These are phyloP conservation scores for Hypselothyrea guttata DNA, from an alignment of 2,888 invertebrate genomes.

Conservation along the genomic window DNA sequence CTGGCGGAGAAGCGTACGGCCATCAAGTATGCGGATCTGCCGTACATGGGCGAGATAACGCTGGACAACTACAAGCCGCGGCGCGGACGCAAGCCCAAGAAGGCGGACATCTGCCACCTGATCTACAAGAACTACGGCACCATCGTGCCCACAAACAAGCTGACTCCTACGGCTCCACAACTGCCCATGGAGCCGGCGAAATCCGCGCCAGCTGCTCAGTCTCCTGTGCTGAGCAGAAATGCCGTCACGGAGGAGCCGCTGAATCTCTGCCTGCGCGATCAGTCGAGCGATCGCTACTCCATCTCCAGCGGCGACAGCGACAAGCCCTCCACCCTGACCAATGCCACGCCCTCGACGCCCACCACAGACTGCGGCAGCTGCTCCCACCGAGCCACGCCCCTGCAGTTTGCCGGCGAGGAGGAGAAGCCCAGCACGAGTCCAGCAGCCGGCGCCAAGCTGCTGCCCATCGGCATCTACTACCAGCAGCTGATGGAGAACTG, in stretches of 20 bases:
- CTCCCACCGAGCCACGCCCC: constrained; percentile 49
- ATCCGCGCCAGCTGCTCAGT: neutral
- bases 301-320: constrained; percentile 79
- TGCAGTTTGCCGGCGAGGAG: constrained; percentile 71
- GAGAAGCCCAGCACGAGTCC: constrained; percentile 19
- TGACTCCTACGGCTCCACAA: constrained; percentile 1
- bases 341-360: constrained; percentile 71
- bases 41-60: constrained; percentile 96
- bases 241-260: constrained; percentile 89
- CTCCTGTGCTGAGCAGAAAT: no score
- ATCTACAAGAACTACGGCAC: constrained; percentile 96
- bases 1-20: constrained; percentile 78
- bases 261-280: constrained; percentile 91
- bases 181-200: no score
- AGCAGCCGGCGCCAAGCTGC: constrained; percentile 83
- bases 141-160: constrained; percentile 83
- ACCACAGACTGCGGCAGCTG: constrained; percentile 50
- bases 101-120: constrained; percentile 94
- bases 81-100: constrained; percentile 94
- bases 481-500: constrained; percentile 87
- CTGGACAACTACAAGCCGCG: constrained; percentile 93
- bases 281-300: constrained; percentile 78
- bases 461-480: constrained; percentile 90
- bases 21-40: constrained; percentile 91
- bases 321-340: constrained; percentile 45